Conservation (phyloP, 2,113 vertebrate genomes). For the Bolborhynchus lineola region DNA sequence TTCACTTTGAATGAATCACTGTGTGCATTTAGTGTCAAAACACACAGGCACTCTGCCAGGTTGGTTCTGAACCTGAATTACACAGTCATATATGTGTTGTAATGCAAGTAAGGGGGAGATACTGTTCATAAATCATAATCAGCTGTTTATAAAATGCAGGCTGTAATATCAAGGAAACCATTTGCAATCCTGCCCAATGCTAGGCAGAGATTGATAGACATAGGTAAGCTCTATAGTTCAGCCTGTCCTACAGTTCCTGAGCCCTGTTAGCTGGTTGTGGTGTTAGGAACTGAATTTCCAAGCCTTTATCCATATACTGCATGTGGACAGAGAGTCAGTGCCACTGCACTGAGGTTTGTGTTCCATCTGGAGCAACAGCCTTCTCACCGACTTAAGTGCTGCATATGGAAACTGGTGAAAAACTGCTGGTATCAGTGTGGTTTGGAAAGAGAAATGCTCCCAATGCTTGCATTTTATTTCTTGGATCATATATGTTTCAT, state of each 20-base stretch:
- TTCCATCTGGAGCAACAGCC: background rate
- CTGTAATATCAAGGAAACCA: background rate
- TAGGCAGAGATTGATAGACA: background rate
- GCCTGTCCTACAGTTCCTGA: background rate
- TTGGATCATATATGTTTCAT: background rate
- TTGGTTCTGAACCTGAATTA: background rate
- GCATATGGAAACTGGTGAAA: background rate
- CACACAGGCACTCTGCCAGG: background rate
- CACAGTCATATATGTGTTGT: background rate
- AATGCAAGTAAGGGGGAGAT: background rate
- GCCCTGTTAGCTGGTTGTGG: background rate
- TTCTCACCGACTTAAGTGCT: background rate
- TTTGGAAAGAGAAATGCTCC: slow-evolving; percentile 21
- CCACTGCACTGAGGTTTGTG: background rate
- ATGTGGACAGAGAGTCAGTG: background rate
- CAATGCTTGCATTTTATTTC: background rate
- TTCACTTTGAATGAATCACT: background rate
- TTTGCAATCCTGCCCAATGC: background rate
- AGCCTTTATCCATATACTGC: background rate
- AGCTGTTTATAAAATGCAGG: background rate
- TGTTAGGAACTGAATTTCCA: background rate
- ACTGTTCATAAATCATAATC: background rate
- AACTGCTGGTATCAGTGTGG: background rate
- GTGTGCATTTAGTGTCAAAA: background rate
- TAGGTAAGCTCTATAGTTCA: background rate